phyloP scores from a whole-genome alignment of 2,797 vertebrate species.

The Rhynchonycteris naso region DNA sequence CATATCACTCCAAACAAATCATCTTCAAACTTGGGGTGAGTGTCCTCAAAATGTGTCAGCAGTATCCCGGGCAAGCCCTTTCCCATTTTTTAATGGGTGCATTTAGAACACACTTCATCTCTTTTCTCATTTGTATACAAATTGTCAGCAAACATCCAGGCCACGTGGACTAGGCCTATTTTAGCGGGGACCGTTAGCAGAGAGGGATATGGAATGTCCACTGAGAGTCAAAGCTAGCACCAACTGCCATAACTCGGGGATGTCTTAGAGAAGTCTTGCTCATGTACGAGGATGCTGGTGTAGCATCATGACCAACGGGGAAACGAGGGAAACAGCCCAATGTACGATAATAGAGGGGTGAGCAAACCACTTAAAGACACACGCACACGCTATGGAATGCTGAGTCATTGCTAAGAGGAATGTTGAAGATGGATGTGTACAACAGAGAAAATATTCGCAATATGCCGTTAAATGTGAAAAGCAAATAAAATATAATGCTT shows the following conservation, averaged over 20 bases:
- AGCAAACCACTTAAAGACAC: not conserved
- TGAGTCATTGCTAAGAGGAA: not conserved
- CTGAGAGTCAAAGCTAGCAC: not conserved
- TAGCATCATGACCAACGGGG: not conserved
- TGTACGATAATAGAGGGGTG: not conserved
- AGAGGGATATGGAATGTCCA: not conserved
- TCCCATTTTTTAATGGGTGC: not conserved
- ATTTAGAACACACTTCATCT: not conserved
- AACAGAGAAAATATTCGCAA: not conserved
- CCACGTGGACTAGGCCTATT: accelerated
- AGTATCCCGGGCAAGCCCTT: not conserved
- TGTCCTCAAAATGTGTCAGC: not conserved
- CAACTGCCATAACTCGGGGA: accelerated
- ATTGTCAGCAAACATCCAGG: constrained; percentile 8
- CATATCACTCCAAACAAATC: constrained; percentile 70
- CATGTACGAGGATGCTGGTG: not conserved
- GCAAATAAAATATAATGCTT: not conserved
- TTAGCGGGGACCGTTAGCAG: not conserved
- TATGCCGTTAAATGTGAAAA: not conserved
- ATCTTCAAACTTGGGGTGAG: constrained; percentile 53
- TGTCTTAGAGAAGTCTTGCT: not conserved
- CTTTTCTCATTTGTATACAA: not conserved
- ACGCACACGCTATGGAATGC: not conserved
- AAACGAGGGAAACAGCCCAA: not conserved
- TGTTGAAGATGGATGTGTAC: not conserved